Conservation (phyloP, 35 echinoderm and acorn worm genomes). For the Apostichopus japonicus region DNA sequence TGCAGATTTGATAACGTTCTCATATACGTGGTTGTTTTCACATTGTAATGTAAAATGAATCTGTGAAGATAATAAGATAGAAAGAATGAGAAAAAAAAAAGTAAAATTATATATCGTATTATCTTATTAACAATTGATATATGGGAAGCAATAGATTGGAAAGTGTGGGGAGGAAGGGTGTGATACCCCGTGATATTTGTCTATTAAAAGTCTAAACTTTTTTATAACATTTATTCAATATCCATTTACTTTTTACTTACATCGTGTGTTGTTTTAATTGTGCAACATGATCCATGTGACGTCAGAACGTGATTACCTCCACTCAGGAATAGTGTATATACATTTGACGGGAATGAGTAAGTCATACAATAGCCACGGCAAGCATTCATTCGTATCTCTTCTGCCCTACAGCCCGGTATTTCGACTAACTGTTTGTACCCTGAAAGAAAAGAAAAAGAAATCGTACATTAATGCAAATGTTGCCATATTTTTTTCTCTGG, state of each 20-base stretch:
- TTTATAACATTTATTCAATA: no score
- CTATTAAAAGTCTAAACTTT: no score
- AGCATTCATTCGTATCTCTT: conserved; percentile 82
- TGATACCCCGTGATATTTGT: no score
- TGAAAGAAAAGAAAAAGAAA: conserved; percentile 37
- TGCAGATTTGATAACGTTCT: conserved; percentile 85
- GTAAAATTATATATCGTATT: not conserved
- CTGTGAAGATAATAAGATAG: conserved; percentile 61
- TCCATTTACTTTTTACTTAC: conserved; percentile 50
- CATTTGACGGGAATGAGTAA: conserved; percentile 84
- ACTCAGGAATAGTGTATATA: conserved; percentile 71
- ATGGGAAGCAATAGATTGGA: no score
- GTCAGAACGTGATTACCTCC: conserved; percentile 78
- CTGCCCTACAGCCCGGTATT: conserved; percentile 78
- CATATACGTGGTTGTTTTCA: conserved; percentile 75
- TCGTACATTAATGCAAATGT: not conserved
- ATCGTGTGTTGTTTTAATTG: conserved; percentile 91
- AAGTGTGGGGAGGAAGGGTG: no score
- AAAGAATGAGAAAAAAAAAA: not conserved
- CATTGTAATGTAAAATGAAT: conserved; percentile 82
- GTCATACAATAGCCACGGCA: conserved; percentile 96
- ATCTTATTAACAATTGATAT: no score
- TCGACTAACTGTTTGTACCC: conserved; percentile 83
- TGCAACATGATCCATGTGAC: conserved; percentile 94
- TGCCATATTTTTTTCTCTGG: not conserved